These are phyloP conservation scores for Oreochromis spilurus DNA, from an alignment of 2,113 vertebrate species.

Conservation along the genomic window DNA sequence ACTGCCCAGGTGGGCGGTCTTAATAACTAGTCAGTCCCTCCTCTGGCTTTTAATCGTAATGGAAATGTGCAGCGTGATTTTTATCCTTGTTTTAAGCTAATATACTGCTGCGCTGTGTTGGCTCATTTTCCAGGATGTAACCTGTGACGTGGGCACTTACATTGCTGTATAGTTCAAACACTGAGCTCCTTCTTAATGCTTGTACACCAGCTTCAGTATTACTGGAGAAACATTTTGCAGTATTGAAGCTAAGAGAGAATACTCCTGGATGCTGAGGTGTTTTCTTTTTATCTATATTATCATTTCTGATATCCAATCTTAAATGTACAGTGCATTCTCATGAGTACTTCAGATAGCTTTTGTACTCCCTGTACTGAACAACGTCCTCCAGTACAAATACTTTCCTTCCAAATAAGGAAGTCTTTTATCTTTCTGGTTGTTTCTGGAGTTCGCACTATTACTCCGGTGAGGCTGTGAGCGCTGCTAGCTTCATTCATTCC, in stretches of 20 bases:
- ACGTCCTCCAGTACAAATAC: neutral
- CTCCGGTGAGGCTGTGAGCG: neutral
- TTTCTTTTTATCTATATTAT: neutral
- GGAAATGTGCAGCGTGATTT: neutral
- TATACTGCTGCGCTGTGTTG: accelerated
- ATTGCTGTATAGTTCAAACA: neutral
- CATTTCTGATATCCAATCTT: neutral
- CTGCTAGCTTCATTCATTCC: neutral
- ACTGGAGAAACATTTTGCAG: neutral
- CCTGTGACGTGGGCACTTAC: neutral
- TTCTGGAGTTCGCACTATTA: neutral
- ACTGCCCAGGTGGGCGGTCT: neutral
- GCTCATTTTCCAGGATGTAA: neutral
- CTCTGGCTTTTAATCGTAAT: neutral
- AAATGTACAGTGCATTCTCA: neutral
- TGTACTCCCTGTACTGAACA: neutral
- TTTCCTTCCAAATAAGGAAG: neutral
- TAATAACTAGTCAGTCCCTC: neutral
- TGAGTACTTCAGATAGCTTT: neutral
- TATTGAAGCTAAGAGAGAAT: neutral
- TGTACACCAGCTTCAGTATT: neutral
- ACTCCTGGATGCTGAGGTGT: accelerated
- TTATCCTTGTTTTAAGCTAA: neutral
- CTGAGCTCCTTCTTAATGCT: neutral
- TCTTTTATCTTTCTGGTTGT: neutral